Evolutionary conservation across 2,888 invertebrate genomes (phyloP), one percentile per base, ranked within the genome.

Genomic region (Alloplasta piceator): DNA sequence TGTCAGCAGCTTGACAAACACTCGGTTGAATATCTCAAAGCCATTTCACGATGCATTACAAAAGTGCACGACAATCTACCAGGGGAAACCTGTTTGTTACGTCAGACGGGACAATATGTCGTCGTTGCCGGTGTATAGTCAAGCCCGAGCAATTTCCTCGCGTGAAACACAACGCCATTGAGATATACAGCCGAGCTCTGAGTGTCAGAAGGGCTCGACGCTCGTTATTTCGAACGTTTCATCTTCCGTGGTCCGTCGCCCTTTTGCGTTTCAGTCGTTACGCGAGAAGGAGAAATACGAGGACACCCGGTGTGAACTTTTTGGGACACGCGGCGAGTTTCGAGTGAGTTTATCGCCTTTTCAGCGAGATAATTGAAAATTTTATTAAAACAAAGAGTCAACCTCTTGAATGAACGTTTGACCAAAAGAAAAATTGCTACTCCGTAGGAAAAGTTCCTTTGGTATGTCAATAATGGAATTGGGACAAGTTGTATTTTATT

Each of bases 81-180:
- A 83, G 7, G 84, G 81, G 26, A 85, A 84, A 83, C 83, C 86
- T 85, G 88, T 89, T 88, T 87, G 87, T 89, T 89, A 87, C 72
- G 82, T 88, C 84, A 86, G 88, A 86, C 86, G 85, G 86, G 85
- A 85, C 86, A 85, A 89, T 89, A 88, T 87, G 88, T 89, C 85
- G 85, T 82, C 46, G 55, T 46, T 26, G 26, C 26, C 26, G 26
- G 26, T 26, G 26, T 26, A 26, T 58, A 63, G 63, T 72, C 61
- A 67, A 41, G 66, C 46, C 36, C 41, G 72, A 80, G 61, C 50
- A 56, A 48, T 38, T 63, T 61, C 39, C 50, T 43, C 38, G 46
- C 12, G 48, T 48, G 48, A 1, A 26, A 26, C 26, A 26, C 26
- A 26, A 26, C 26, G 26, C 26, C 26, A 26, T 26, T 26, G 26